Conservation (phyloP, 2,797 vertebrate genomes). For the Manis pentadactyla region DNA sequence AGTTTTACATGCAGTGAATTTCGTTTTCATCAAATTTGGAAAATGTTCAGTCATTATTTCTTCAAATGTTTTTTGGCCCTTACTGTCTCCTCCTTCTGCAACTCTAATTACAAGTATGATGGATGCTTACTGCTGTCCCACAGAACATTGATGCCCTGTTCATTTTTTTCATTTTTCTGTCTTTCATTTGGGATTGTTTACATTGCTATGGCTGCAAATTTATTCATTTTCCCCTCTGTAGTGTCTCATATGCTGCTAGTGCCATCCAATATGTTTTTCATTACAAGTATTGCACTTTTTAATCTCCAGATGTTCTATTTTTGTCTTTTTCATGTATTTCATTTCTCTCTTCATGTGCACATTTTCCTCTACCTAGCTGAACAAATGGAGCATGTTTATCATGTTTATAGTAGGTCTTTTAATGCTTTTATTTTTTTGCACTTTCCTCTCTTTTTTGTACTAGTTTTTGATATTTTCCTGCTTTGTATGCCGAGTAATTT, state of each 20-base stretch:
- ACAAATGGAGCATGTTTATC: background rate
- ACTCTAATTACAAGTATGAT: background rate
- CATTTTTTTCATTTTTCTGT: background rate
- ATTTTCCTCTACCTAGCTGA: background rate
- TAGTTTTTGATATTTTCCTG: slow-evolving; percentile 1
- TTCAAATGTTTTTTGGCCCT: background rate
- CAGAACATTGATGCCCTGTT: background rate
- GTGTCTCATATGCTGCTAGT: background rate
- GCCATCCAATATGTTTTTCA: background rate
- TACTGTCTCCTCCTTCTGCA: background rate
- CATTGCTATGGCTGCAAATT: background rate
- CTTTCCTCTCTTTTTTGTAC: background rate
- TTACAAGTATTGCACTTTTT: background rate
- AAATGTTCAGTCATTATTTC: background rate
- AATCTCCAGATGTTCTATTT: background rate
- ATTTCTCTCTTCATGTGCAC: background rate
- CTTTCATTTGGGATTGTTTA: background rate
- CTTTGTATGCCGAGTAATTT: background rate
- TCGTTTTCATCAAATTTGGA: background rate
- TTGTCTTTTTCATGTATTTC: background rate
- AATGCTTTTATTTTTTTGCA: background rate
- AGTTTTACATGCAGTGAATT: background rate
- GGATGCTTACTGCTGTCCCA: background rate
- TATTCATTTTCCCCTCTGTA: background rate
- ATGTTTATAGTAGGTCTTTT: background rate